phyloP scores from a whole-genome alignment of 2,888 invertebrate species.

The Augiades crinisus region DNA sequence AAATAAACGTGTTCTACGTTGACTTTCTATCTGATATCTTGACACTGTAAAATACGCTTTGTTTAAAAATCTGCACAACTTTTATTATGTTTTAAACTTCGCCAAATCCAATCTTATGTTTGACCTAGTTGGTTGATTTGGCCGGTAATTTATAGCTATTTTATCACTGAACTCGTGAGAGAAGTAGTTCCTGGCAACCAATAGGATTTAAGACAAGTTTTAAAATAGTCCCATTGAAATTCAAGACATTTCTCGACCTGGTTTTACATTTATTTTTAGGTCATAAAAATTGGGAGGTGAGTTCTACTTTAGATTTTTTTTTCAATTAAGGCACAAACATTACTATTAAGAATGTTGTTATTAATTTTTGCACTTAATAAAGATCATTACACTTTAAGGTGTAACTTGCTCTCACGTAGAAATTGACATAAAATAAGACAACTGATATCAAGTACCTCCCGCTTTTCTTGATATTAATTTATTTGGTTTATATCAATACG shows the following conservation, averaged over 20 bases:
- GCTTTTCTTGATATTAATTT: no score
- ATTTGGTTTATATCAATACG: no score
- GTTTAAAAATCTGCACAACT: conserved; percentile 8
- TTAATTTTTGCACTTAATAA: no score
- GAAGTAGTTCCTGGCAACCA: conserved; percentile 21
- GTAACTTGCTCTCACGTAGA: no score
- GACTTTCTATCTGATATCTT: no score
- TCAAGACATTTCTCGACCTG: conserved; percentile 16
- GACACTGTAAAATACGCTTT: background rate
- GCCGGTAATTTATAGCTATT: conserved; percentile 24
- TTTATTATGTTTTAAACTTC: conserved; percentile 22
- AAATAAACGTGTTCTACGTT: no score
- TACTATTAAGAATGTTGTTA: no score
- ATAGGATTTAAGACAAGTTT: conserved; percentile 22
- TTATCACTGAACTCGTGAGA: conserved; percentile 22
- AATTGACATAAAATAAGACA: no score
- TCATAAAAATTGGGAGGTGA: background rate
- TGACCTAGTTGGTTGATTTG: conserved; percentile 24
- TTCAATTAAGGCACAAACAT: no score
- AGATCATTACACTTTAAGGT: no score
- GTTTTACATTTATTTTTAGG: conserved; percentile 6
- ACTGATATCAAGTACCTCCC: no score
- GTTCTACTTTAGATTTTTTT: no score
- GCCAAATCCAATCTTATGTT: conserved; percentile 25
- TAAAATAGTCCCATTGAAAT: conserved; percentile 14